Evolutionary conservation across 2,113 vertebrate species (phyloP), one percentile per base, ranked within the genome.

Genomic region (Rhinichthys klamathensis): DNA sequence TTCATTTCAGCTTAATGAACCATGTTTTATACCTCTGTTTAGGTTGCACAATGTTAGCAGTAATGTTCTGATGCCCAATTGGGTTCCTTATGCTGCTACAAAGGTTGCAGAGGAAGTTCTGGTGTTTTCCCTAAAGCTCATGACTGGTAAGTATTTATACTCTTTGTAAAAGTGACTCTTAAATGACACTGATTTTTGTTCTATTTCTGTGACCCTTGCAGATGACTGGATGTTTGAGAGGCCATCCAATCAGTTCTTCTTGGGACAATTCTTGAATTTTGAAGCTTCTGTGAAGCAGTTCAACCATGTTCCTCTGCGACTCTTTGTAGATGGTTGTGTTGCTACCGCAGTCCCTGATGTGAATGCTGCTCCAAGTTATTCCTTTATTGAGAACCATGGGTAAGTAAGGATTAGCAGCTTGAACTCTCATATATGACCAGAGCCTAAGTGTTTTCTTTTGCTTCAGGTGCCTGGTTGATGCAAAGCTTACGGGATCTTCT

Each of bases 251-350:
- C 8, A 61, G 10, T 89, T 84, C 70, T 82, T 67, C 54, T 63
- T 87, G 32, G 80, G 81, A 21, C 30, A 78, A 32, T 38, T 60
- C 11, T 6, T 78, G 30, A 58, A 38, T 12, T 7, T 58, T 58
- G 51, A 84, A 86, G 92, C 87, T 0, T 87, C 88, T 1, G 83
- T 92, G 5, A 82, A 82, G 2, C 88, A 0, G 65, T 86, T 84
- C 35, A 78, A 88, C 86, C 93, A 94, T 2, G 1, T 88, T 1
- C 92, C 93, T 0, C 82, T 94, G 18, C 91, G 90, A 73, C 74
- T 93, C 12, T 93, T 86, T 0, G 87, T 91, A 78, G 93, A 95
- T 89, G 82, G 74, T 85, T 94, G 93, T 2, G 88, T 93, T 86
- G 93, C 90, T 27, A 92, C 92, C 0, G 5, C 0, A 1, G 76